These are phyloP conservation scores for Muscicapa striata DNA, from an alignment of 2,797 vertebrate genomes.

Conservation along the genomic window DNA sequence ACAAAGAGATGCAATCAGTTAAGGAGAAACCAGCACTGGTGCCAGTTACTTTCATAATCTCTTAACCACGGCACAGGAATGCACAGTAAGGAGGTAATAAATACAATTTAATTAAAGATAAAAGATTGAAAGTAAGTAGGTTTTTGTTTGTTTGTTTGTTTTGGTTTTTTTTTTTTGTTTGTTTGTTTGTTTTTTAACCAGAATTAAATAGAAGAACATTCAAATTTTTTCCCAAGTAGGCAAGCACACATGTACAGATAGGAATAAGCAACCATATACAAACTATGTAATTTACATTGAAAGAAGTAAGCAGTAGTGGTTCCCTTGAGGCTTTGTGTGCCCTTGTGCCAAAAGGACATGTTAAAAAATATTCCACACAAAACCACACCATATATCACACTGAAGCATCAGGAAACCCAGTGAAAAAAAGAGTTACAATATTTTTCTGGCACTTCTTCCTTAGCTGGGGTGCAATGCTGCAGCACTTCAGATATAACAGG, in stretches of 20 bases:
- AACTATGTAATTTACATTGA: not conserved
- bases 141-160: accelerated
- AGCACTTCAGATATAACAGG: not conserved
- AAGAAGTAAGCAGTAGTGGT: not conserved
- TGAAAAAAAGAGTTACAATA: not conserved
- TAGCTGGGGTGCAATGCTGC: accelerated
- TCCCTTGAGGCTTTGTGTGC: not conserved
- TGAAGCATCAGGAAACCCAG: not conserved
- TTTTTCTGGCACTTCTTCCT: not conserved
- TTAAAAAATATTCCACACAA: not conserved
- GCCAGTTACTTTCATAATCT: conserved; percentile 21
- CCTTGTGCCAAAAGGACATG: not conserved
- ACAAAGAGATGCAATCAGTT: not conserved
- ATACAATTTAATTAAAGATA: not conserved
- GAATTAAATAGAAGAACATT: not conserved
- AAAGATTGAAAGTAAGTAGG: not conserved
- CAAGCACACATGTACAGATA: not conserved
- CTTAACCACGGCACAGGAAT: not conserved
- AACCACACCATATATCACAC: not conserved
- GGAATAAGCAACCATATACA: not conserved
- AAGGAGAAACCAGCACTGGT: not conserved
- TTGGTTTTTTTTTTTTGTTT: too few species aligned
- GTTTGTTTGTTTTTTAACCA: not conserved
- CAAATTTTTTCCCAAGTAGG: not conserved
- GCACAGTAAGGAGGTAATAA: not conserved